Conservation (phyloP, 1,140 invertebrate species). For the Lepidotrigona ventralis region DNA sequence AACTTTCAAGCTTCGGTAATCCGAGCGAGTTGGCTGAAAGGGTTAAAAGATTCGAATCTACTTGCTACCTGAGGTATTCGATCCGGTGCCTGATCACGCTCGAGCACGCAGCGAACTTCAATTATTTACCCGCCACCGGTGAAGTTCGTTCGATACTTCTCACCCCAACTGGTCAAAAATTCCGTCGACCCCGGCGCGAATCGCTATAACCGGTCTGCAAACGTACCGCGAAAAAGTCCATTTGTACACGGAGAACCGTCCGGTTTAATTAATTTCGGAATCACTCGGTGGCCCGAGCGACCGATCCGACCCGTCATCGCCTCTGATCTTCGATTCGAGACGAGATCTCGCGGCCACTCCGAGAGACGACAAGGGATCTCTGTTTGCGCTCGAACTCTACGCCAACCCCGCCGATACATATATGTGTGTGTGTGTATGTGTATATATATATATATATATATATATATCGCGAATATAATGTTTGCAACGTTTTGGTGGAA, state of each 20-base stretch:
- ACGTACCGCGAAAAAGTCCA: slow-evolving; percentile 25
- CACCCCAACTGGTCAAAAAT: not conserved
- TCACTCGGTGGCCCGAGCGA: slow-evolving; percentile 7
- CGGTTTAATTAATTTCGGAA: slow-evolving; percentile 45
- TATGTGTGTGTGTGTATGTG: no score
- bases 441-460: not conserved
- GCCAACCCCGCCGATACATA: no score
- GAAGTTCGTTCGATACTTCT: not conserved
- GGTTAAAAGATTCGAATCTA: no score
- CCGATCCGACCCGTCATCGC: not conserved
- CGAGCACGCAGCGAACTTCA: not conserved
- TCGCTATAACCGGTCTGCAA: slow-evolving; percentile 17
- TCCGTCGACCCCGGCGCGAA: not conserved
- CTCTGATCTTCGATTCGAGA: not conserved
- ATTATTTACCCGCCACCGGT: not conserved
- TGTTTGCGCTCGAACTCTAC: not conserved
- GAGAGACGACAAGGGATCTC: no score
- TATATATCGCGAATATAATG: not conserved
- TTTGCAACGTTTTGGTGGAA: not conserved
- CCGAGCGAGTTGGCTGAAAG: no score
- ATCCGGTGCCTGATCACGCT: no score
- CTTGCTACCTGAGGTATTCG: no score
- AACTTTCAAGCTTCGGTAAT: no score
- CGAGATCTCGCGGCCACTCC: not conserved
- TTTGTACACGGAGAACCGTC: slow-evolving; percentile 4